Evolutionary conservation across 2,113 vertebrate genomes (phyloP).

Genomic region (Butastur rufipennis): DNA sequence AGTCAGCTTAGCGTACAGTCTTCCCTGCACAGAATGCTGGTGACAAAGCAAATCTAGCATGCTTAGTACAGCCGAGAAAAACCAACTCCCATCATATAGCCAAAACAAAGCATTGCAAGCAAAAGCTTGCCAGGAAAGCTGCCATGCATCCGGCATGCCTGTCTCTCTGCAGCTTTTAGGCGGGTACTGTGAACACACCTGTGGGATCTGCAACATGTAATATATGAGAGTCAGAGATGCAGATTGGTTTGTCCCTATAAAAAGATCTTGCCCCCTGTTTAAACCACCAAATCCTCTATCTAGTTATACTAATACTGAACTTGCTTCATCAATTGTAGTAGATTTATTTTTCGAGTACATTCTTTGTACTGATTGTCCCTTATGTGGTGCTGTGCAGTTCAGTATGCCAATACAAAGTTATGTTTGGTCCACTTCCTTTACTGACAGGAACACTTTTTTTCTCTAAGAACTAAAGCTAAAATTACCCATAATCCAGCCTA

Average conservation of each 20-base stretch:
- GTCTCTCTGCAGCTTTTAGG: neutral
- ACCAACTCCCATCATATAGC: neutral
- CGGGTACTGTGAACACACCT: neutral
- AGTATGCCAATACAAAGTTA: fast-evolving
- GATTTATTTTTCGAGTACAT: neutral
- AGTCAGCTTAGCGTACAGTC: neutral
- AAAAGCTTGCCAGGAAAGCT: neutral
- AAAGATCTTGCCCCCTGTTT: neutral
- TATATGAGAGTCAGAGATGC: neutral
- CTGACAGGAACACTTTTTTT: neutral
- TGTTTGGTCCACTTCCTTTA: neutral
- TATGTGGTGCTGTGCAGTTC: neutral
- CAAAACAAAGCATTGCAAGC: neutral
- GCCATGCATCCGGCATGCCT: fast-evolving
- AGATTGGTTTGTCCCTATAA: neutral
- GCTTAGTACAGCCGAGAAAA: neutral
- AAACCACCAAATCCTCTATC: neutral
- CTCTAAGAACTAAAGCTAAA: neutral
- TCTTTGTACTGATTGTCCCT: neutral
- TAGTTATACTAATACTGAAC: neutral
- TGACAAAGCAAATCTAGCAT: neutral
- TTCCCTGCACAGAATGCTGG: neutral
- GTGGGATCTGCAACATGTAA: neutral
- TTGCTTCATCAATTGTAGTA: neutral
- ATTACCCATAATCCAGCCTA: neutral